Evolutionary conservation across 2,113 vertebrate species (phyloP).

Genomic region (Rallus limicola): DNA sequence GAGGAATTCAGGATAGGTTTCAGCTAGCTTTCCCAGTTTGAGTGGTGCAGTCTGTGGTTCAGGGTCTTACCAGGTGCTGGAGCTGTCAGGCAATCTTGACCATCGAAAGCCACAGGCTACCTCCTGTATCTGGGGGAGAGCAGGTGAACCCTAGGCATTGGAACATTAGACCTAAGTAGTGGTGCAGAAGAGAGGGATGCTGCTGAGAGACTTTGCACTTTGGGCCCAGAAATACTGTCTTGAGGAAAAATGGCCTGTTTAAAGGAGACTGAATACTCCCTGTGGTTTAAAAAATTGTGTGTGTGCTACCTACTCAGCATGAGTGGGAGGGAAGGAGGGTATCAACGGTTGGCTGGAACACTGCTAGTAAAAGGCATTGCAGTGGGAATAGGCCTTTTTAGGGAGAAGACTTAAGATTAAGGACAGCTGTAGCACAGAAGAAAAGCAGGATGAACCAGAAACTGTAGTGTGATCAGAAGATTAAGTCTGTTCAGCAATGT

Average conservation of each 20-base stretch:
- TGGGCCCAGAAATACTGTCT: background rate
- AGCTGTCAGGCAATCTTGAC: background rate
- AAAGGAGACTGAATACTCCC: background rate
- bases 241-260: background rate
- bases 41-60: background rate
- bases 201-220: background rate
- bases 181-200: background rate
- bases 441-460: background rate
- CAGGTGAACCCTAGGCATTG: rapidly evolving
- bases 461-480: background rate
- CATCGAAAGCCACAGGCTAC: background rate
- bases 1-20: background rate
- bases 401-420: background rate
- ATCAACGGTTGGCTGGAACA: background rate
- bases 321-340: background rate
- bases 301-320: background rate
- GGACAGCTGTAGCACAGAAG: background rate
- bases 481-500: background rate
- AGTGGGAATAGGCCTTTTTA: background rate
- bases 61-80: background rate
- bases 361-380: background rate
- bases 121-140: background rate
- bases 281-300: background rate
- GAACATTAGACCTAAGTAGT: no score
- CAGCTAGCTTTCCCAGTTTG: background rate